Evolutionary conservation across 2,888 invertebrate genomes (phyloP), one percentile per base, ranked within the genome.

Genomic region (Ptilodon capucinus): DNA sequence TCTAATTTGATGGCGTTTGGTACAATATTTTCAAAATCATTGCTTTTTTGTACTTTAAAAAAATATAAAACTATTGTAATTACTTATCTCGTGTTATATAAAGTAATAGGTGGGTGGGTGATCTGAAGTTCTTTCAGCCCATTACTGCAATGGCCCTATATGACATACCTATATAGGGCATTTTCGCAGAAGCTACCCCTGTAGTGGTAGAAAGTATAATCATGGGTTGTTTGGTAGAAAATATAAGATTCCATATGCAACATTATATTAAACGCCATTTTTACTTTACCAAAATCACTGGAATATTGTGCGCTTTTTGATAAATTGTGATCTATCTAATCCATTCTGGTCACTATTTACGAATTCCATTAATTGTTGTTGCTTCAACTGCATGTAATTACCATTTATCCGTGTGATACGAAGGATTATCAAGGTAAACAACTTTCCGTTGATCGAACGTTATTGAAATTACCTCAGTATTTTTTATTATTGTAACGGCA

Each of bases 221-320:
- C 9, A 17, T 18, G 9, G 16, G 28, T 25, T 30, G 30, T 18
- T 19, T 47, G 6, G 5, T 16, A 45, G 58, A 57, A 28, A 13
- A 9, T 36, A n/a, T 18, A 25, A 1, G 13, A 32, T 32, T 32
- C 3, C 7, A 14, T 4, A 6, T 14, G 75, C 56, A 71, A 75
- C 68, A 74, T 53, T 52, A 39, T 46, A 38, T 32, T 30, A 69
- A 79, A 79, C 83, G 81, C 83, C 83, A 83, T 83, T 76, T 81
- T 57, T 43, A 60, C 67, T 60, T 51, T 63, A 66, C 60, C 44
- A 66, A 62, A 65, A 64, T 64, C 68, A 60, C 60, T 64, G 55
- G 58, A 65, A 54, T 14, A 14, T 32, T 14, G 30, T 40, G 58
- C 50, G 48, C 46, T 62, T 65, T 55, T 66, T 65, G 51, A 42